Conservation (phyloP, 2,113 vertebrate species). For the Regulus satrapa region DNA sequence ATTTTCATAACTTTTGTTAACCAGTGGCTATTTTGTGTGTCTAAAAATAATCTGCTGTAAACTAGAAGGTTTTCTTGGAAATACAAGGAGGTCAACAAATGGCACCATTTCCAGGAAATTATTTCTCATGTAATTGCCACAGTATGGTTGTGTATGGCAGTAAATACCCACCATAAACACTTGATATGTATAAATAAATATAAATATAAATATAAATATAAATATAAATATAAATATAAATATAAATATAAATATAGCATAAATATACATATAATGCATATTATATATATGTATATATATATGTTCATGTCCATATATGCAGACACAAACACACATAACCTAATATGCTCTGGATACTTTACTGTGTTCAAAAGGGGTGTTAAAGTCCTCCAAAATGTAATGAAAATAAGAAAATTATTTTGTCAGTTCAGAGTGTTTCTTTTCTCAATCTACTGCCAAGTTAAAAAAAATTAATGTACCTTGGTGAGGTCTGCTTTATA, state of each 20-base stretch:
- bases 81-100: neutral
- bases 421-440: neutral
- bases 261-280: neutral
- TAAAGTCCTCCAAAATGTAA: neutral
- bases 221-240: neutral
- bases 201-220: neutral
- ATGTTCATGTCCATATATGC: neutral
- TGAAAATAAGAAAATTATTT: neutral
- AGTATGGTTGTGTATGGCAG: neutral
- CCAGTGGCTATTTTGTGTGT: neutral
- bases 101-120: neutral
- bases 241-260: neutral
- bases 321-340: neutral
- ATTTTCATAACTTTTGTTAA: neutral
- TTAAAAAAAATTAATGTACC: neutral
- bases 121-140: neutral
- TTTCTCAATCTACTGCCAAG: neutral
- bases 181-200: neutral
- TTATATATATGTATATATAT: too few relatives aligned
- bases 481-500: neutral
- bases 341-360: neutral
- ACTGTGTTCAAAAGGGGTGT: neutral
- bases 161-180: neutral
- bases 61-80: neutral
- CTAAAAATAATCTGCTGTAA: neutral